Conservation (phyloP, 2,888 invertebrate species). For the Euclidia mi region DNA sequence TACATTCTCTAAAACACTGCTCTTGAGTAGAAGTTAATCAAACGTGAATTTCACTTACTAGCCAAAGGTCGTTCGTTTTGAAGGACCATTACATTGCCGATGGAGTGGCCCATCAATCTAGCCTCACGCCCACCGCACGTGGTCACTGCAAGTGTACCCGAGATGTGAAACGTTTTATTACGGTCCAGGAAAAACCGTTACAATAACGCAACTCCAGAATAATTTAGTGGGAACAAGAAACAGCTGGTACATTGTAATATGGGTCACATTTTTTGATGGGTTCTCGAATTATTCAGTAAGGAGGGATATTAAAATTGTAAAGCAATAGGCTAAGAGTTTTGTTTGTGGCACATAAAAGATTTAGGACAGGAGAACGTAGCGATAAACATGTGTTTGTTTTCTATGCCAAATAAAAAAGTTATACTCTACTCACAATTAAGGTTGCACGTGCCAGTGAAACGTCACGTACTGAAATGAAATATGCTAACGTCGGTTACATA, state of each 20-base stretch:
- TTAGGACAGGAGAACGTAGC: too few species aligned
- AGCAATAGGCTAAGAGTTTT: slow-evolving; percentile 14
- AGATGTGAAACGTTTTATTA: slow-evolving; percentile 80
- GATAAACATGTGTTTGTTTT: too few species aligned
- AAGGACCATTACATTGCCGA: slow-evolving; percentile 88
- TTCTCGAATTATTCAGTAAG: slow-evolving; percentile 57
- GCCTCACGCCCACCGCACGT: slow-evolving; percentile 86
- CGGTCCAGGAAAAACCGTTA: slow-evolving; percentile 74
- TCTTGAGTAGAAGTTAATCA: too few species aligned
- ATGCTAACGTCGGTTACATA: too few species aligned
- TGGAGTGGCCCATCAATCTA: slow-evolving; percentile 89
- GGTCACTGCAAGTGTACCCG: slow-evolving; percentile 76
- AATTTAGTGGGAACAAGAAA: slow-evolving; percentile 61
- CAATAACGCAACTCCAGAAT: slow-evolving; percentile 76
- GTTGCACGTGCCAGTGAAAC: too few species aligned
- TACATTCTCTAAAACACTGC: too few species aligned
- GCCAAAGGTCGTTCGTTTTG: too few species aligned
- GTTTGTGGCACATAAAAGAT: neutral
- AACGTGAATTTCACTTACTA: too few species aligned
- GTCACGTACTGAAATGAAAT: too few species aligned
- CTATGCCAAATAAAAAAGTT: too few species aligned
- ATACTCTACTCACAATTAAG: too few species aligned
- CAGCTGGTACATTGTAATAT: slow-evolving; percentile 55
- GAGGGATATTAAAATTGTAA: slow-evolving; percentile 50
- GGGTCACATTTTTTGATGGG: slow-evolving; percentile 55